Percentiles rank a stretch among this genome's conserved stretches.
Conservation (phyloP, 2,888 invertebrate species). For the Habrosyne pyritoides region DNA sequence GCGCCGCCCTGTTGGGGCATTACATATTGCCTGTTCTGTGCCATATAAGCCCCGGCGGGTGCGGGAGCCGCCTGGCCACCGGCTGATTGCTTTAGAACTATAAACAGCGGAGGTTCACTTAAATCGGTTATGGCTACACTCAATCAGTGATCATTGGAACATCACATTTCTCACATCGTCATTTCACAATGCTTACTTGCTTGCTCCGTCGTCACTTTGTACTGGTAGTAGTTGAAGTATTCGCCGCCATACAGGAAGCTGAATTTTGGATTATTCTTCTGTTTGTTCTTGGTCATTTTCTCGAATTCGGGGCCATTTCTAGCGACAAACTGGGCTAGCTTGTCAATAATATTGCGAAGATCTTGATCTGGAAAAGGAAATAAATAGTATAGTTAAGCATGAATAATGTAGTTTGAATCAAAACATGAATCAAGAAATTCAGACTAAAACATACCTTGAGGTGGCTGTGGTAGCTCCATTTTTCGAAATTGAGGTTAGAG, state of each 20-base stretch:
- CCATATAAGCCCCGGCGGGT: slow-evolving; percentile 81
- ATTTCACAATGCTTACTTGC: slow-evolving; percentile 88
- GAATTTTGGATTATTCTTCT: slow-evolving; percentile 98
- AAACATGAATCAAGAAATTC: background rate
- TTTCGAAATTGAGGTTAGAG: slow-evolving; percentile 66
- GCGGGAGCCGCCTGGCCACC: slow-evolving; percentile 79
- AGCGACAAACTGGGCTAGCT: slow-evolving; percentile 99
- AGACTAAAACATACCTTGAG: slow-evolving; percentile 77
- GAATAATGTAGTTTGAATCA: slow-evolving; percentile 10
- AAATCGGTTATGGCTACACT: slow-evolving; percentile 73
- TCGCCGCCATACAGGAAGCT: slow-evolving; percentile 98
- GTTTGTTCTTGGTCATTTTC: slow-evolving; percentile 99
- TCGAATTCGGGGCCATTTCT: slow-evolving; percentile 99
- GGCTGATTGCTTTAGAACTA: slow-evolving; percentile 90
- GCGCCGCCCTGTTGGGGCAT: slow-evolving; percentile 82
- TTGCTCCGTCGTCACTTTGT: slow-evolving; percentile 97
- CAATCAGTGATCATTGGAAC: slow-evolving; percentile 69
- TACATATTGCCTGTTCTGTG: slow-evolving; percentile 84
- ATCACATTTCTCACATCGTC: slow-evolving; percentile 62
- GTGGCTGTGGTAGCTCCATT: slow-evolving; percentile 84
- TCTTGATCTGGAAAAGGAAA: slow-evolving; percentile 89
- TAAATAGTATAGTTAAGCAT: slow-evolving; percentile 6
- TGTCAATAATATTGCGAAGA: slow-evolving; percentile 98
- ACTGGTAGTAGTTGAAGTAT: slow-evolving; percentile 97
- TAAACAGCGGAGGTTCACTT: slow-evolving; percentile 84